Evolutionary conservation across 1,140 invertebrate species (phyloP), one percentile per base, ranked within the genome.

Genomic region (Sweltsa coloradensis): DNA sequence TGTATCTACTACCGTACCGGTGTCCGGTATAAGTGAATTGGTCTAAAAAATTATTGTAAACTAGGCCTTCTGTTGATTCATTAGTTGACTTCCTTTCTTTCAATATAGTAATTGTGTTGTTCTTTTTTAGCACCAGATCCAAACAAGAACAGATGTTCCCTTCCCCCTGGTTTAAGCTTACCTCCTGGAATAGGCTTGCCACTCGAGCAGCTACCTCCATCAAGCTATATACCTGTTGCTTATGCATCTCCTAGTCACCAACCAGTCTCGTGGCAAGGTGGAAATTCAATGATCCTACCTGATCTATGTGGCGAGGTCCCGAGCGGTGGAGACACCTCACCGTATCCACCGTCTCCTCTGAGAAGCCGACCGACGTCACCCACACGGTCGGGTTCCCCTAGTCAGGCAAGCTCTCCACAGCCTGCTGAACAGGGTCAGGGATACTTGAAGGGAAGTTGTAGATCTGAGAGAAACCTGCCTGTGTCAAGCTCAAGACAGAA

Each of bases 291-390:
- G 7, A 23, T 47, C 16, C 40, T 47, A 39, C 13, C 42, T 14
- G 21, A 34, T 7, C 24, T 47, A 13, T 47, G 37, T 27, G 36
- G 37, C 11, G 42, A 44, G 23, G 48, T 45, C n/a, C 40, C 29
- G 31, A 22, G n/a, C 5, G 41, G 23, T 5, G 26, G 41, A 16
- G 26, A 42, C 14, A 24, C n/a, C 2, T 36, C 48, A 34, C 41
- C 48, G 50, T 67, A 66, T 57, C 64, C 66, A 14, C 55, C 60
- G 34, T 71, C 69, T 21, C 69, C 68, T 3, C 59, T 67, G 55
- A 64, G 68, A 53, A 69, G 67, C 52, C 66, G 65, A 5, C 68
- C 68, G 48, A 68, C 66, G 7, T 70, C 69, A 39, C 67, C 68
- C 11, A 67, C 66, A 23, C 67, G 68, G 45, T 69, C 67, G 3